Base-by-base conservation (phyloP, 1,140 invertebrate genomes). In the Adelges cooleyi region DNA sequence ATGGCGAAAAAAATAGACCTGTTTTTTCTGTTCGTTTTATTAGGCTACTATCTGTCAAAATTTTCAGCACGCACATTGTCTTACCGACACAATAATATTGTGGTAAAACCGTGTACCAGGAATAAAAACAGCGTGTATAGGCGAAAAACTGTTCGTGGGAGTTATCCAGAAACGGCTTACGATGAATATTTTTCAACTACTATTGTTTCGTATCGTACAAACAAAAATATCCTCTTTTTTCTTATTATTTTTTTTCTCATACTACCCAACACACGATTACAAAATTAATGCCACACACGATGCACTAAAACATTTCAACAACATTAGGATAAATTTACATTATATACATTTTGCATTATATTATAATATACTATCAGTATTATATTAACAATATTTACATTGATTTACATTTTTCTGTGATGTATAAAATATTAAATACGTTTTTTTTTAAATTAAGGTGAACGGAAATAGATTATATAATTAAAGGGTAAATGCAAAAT, bases 131-230 rank as follows among this genome's bases (percentile, higher is more conserved):
- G 20, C 56, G 25, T 15, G 42, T 59, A 59, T 59, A 59, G 42
- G 54, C 40, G 25, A 59, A 59, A 59, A 48, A 42, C 29, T 48
- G 17, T 62, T 62, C 56, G 56, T 62, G 56, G 56, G 56, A 62
- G 56, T 62, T 46, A 48, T 62, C 40, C 23, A 33, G 42, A 48
- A 62, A 62, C 42, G 42, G 56, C 56, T 62, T 62, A 62, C 56
- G 17, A 33, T n/a, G 56, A 22, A 62, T 62, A 46, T 62, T 62
- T 48, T 33, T 33, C 29, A 33, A 33, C 23, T 18, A 62, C 56
- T 62, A 62, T 62, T 62, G 56, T 62, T 59, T 46, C 42, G 17
- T 33, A 48, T 62, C 38, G 10, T 27, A 48, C 46, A 62, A 62
- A 62, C 56, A 62, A 62, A 44, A 48, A 33, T 46, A 46, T 9